A percentile compares a stretch with the other conserved stretches of the same genome.
Conservation (phyloP, 2,888 invertebrate genomes). For the Leptinotarsa haldemani region DNA sequence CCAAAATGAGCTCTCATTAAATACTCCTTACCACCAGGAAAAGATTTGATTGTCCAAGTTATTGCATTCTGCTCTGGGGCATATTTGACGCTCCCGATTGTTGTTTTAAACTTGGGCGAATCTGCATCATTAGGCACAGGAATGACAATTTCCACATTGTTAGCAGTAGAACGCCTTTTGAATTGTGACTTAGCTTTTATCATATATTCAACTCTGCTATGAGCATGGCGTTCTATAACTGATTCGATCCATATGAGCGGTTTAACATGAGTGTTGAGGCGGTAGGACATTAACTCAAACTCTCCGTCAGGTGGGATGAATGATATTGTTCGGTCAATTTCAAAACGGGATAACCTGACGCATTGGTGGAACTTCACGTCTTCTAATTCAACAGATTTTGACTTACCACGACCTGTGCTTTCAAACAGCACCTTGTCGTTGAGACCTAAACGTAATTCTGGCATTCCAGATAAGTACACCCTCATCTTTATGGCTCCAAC, state of each 20-base stretch:
- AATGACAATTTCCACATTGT: constrained; percentile 97
- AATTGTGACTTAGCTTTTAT: constrained; percentile 99
- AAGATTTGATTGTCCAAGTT: constrained; percentile 97
- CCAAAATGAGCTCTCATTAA: constrained; percentile 98
- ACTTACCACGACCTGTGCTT: constrained; percentile 96
- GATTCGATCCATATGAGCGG: constrained; percentile 99
- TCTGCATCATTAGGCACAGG: constrained; percentile 97
- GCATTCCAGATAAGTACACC: constrained; percentile 98
- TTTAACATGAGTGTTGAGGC: constrained; percentile 94
- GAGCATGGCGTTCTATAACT: constrained; percentile 96
- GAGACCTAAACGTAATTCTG: constrained; percentile 93
- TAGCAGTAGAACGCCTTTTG: constrained; percentile 96
- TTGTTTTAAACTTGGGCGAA: constrained; percentile 97
- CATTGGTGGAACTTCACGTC: constrained; percentile 99
- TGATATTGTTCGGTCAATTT: constrained; percentile 97
- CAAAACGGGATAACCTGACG: constrained; percentile 94
- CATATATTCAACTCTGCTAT: constrained; percentile 98
- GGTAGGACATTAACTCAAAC: constrained; percentile 98
- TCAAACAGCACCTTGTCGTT: constrained; percentile 99
- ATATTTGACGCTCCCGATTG: constrained; percentile 96
- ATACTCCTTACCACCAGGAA: constrained; percentile 98
- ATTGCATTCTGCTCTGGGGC: constrained; percentile 97
- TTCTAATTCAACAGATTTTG: constrained; percentile 97
- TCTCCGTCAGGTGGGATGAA: constrained; percentile 99
- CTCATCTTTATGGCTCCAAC: constrained; percentile 99